Evolutionary conservation across 2,113 vertebrate genomes (phyloP), one percentile per base, ranked within the genome.

Genomic region (Proterorhinus semilunaris): DNA sequence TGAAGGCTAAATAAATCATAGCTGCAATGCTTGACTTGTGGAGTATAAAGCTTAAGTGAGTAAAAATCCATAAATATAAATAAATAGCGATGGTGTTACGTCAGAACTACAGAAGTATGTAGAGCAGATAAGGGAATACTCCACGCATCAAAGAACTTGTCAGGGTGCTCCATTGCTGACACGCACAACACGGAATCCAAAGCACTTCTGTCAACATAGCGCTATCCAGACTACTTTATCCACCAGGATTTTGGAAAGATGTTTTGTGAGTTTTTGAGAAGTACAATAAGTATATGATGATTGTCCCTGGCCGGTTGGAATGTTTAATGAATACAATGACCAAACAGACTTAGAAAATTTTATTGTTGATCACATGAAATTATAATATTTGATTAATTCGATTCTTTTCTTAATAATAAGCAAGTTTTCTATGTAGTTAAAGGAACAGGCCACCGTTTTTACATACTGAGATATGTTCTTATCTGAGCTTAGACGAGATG

Each of bases 121-220:
- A 16, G 10, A 44, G 36, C 47, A 7, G 62, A 72, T 59, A 36
- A 45, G 50, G 12, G 44, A 53, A 63, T 11, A 49, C 16, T 10
- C 16, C 15, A 55, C 51, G 55, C 50, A 57, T 71, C 47, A 51
- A 9, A 27, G n/a, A 42, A 65, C 13, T 36, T 50, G 63, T 70
- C n/a, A 7, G 55, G 36, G 42, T 45, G 17, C 53, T 52, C 66
- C 58, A 64, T 69, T 55, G 45, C 17, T 65, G 59, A 73, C 62
- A 68, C 9, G 74, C 49, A 68, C 68, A 6, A 50, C 15, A 75
- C 57, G 75, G 78, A 81, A 67, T 72, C 78, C 67, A 6, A 63
- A 79, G 66, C 21, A 62, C 54, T 79, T 42, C 43, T 74, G 13
- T 75, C 16, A n/a, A 13, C 58, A 50, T 67, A 70, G 62, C 53